These are phyloP conservation scores for Branchinecta sandiegonensis DNA, from an alignment of 2,888 invertebrate genomes.

Conservation along the genomic window DNA sequence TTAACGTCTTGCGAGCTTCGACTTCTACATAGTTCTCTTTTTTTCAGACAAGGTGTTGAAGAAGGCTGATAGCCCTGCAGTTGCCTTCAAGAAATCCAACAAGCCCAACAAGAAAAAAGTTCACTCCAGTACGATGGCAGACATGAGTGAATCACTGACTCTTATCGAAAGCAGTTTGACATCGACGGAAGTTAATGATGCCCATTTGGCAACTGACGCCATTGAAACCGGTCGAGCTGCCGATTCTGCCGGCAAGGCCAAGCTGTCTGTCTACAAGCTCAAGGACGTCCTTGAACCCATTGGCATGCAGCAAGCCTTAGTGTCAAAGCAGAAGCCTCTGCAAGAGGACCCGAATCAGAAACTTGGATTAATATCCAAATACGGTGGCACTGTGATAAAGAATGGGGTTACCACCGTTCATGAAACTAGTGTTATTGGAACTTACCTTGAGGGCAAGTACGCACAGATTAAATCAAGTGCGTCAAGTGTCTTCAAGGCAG, in stretches of 20 bases:
- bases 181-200: not conserved
- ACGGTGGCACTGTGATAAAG: slow-evolving; percentile 66
- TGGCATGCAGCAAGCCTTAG: not conserved
- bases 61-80: not conserved
- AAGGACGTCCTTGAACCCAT: slow-evolving; percentile 3
- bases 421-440: slow-evolving; percentile 77
- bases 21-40: not conserved
- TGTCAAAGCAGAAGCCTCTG: not conserved
- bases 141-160: not conserved
- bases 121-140: not conserved
- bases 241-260: not conserved
- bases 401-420: slow-evolving; percentile 69
- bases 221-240: not conserved
- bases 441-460: slow-evolving; percentile 72
- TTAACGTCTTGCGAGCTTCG: too few relatives aligned
- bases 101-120: not conserved
- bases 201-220: not conserved
- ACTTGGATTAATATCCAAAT: slow-evolving; percentile 62
- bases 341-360: not conserved
- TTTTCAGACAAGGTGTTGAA: not conserved
- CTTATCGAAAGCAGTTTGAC: slow-evolving; percentile 6
- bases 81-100: not conserved
- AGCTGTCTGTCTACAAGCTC: not conserved
- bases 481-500: slow-evolving; percentile 41
- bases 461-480: slow-evolving; percentile 72